These are phyloP conservation scores for Salticus scenicus DNA, from an alignment of 2,888 invertebrate species.

Conservation along the genomic window DNA sequence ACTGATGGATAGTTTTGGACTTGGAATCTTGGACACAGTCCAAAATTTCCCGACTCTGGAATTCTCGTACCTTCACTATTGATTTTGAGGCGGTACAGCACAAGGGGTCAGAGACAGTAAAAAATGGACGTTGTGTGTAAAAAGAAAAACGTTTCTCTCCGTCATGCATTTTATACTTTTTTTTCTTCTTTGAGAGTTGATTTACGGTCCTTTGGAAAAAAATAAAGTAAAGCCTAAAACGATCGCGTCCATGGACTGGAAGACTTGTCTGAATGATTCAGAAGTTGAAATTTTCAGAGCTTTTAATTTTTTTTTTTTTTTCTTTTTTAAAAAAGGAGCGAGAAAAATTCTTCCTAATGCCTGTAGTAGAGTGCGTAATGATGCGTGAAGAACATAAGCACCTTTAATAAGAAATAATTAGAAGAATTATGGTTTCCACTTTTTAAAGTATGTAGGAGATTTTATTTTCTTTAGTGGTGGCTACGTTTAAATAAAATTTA, in stretches of 20 bases:
- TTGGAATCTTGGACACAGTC: conserved; percentile 53
- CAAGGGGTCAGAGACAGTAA: not conserved
- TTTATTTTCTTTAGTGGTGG: no score
- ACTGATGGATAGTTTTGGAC: conserved; percentile 53
- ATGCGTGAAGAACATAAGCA: no score
- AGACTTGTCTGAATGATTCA: not conserved
- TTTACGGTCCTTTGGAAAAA: not conserved
- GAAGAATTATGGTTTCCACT: no score
- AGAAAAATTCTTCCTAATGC: no score
- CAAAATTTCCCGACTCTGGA: conserved; percentile 20
- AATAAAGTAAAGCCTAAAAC: not conserved
- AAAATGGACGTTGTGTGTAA: not conserved
- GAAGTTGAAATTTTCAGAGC: no score
- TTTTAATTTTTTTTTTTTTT: no score
- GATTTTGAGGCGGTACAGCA: not conserved
- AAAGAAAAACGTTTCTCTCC: not conserved
- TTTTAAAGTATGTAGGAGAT: no score
- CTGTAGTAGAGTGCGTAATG: no score
- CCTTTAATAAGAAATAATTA: no score
- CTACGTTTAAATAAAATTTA: no score
- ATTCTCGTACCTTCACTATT: not conserved
- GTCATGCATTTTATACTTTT: not conserved
- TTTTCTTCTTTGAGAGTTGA: not conserved
- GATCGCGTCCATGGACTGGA: not conserved
- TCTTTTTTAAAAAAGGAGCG: no score